Evolutionary conservation across 2,797 vertebrate species (phyloP).

Genomic region (Protosalanx chinensis): DNA sequence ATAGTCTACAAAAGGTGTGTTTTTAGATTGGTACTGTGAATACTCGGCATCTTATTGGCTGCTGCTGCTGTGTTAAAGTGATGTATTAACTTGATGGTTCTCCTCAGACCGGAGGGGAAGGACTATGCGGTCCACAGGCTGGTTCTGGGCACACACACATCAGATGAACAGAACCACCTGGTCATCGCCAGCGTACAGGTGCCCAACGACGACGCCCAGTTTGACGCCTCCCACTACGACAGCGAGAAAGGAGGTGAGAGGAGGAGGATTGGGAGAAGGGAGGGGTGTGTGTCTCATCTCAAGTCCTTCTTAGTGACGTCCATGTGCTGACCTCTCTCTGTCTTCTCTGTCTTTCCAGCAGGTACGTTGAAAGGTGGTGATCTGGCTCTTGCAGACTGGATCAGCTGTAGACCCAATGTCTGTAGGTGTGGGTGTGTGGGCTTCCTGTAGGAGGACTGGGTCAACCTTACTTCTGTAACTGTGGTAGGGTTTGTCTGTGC

Average conservation of each 20-base stretch:
- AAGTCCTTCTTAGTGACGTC: neutral
- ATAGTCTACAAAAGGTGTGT: too few species aligned
- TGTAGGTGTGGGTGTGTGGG: neutral
- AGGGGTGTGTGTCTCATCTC: neutral
- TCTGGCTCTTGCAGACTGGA: too few species aligned
- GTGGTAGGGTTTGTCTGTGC: slow-evolving; percentile 21
- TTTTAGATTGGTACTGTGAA: neutral
- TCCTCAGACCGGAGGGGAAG: slow-evolving; percentile 86
- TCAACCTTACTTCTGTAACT: neutral
- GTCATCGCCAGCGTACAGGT: slow-evolving; percentile 92
- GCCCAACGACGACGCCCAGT: slow-evolving; percentile 89
- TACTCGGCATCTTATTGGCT: neutral
- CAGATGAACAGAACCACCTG: slow-evolving; percentile 92
- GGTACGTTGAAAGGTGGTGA: slow-evolving; percentile 58
- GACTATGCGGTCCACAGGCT: slow-evolving; percentile 88
- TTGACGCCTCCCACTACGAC: slow-evolving; percentile 86
- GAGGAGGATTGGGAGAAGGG: too few species aligned
- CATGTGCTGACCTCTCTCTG: slow-evolving; percentile 31
- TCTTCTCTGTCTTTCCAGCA: slow-evolving; percentile 63
- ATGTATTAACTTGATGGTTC: neutral
- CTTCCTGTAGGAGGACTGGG: neutral
- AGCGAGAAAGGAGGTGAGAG: slow-evolving; percentile 89
- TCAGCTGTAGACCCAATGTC: too few species aligned
- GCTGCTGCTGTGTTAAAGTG: neutral
- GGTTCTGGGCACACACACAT: slow-evolving; percentile 88